phyloP scores from a whole-genome alignment of 2,113 vertebrate genomes.

The Ceuthmochares aereus region DNA sequence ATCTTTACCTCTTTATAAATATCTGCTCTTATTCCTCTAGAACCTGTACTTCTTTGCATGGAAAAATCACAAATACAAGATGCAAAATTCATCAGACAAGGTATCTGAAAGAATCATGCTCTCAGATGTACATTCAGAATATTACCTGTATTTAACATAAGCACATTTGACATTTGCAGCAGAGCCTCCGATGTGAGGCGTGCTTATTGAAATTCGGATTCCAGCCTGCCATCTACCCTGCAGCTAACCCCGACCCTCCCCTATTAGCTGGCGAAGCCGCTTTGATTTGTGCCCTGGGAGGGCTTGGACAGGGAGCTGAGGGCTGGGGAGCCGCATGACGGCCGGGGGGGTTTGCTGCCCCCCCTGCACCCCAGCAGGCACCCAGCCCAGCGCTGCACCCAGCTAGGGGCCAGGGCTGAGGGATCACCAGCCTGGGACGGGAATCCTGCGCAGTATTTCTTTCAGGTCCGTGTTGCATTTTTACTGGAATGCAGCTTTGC shows the following conservation, averaged over 20 bases:
- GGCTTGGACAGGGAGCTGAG: neutral
- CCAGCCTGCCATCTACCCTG: neutral
- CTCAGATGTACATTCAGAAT: neutral
- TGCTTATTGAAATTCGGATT: neutral
- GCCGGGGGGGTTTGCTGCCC: neutral
- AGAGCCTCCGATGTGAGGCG: neutral
- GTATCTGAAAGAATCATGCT: neutral
- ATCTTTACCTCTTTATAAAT: constrained; percentile 2
- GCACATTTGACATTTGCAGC: constrained; percentile 38
- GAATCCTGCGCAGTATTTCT: neutral
- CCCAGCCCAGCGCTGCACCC: neutral
- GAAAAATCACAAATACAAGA: constrained; percentile 9
- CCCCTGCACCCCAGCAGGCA: neutral
- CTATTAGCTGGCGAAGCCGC: neutral
- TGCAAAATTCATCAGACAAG: constrained; percentile 46
- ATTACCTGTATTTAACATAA: constrained; percentile 45
- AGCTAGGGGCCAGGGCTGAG: neutral
- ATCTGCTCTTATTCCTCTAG: neutral
- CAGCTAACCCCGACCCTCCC: neutral
- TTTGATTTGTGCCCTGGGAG: neutral
- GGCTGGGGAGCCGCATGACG: neutral
- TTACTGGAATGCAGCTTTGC: constrained; percentile 54
- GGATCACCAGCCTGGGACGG: neutral
- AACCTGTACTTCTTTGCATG: neutral
- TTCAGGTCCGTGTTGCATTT: neutral